phyloP scores from a whole-genome alignment of 2,113 vertebrate species.

The Myanophis thanlyinensis region DNA sequence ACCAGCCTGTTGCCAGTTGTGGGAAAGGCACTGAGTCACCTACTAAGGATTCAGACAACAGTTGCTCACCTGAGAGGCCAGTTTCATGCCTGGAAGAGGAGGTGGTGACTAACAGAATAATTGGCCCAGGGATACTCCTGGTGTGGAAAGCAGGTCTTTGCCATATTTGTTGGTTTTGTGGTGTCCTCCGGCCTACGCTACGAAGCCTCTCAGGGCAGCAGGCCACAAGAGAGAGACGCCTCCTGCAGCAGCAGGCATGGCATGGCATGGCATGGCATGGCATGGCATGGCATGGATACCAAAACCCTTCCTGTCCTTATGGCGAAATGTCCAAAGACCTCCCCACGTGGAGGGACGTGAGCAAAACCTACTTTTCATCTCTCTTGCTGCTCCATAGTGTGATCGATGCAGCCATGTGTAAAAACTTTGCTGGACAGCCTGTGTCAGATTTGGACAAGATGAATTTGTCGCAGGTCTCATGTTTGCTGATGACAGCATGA shows the following conservation, averaged over 20 bases:
- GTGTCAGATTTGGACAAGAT: neutral
- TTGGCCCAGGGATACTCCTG: neutral
- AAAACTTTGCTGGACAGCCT: neutral
- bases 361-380: neutral
- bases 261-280: neutral
- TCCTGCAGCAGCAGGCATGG: neutral
- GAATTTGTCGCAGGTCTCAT: neutral
- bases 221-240: neutral
- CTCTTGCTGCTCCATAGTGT: neutral
- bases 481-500: neutral
- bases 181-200: neutral
- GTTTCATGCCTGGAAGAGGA: neutral
- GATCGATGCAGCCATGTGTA: neutral
- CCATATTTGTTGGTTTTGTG: neutral
- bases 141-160: neutral
- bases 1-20: neutral
- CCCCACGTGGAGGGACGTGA: neutral
- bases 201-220: neutral
- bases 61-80: neutral
- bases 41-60: neutral
- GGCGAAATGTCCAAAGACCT: neutral
- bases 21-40: neutral
- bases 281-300: neutral
- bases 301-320: neutral
- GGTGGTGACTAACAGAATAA: neutral